phyloP scores from a whole-genome alignment of 2,888 invertebrate species.

The Cistogaster globosa region DNA sequence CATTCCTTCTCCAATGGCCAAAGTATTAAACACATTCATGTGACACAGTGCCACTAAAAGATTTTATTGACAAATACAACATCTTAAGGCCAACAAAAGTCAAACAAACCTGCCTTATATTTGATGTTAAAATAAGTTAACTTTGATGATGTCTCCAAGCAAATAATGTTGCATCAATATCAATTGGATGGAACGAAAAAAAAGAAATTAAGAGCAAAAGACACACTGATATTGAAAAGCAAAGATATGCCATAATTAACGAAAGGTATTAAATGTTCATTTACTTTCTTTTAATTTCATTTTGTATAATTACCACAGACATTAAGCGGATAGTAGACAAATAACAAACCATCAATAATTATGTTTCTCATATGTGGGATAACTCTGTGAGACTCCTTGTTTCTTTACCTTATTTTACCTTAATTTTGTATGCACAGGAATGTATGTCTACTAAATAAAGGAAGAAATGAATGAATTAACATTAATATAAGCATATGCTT shows the following conservation, averaged over 20 bases:
- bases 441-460: background rate
- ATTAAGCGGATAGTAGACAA: constrained; percentile 51
- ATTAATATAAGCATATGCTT: constrained; percentile 33
- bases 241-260: constrained; percentile 53
- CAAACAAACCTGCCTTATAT: constrained; percentile 19
- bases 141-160: constrained; percentile 19
- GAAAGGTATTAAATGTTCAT: constrained; percentile 65
- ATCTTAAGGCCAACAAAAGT: constrained; percentile 3
- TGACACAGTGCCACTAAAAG: constrained; percentile 10
- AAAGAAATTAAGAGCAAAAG: background rate
- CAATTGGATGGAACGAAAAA: background rate
- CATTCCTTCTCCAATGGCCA: background rate
- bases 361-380: no score
- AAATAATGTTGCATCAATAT: background rate
- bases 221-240: background rate
- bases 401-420: no score
- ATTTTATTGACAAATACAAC: constrained; percentile 15
- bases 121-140: constrained; percentile 40
- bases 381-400: background rate
- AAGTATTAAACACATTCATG: constrained; percentile 17
- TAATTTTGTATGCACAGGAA: constrained; percentile 7
- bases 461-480: background rate
- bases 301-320: constrained; percentile 53
- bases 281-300: constrained; percentile 52
- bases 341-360: constrained; percentile 16